phyloP scores from a whole-genome alignment of 2,797 vertebrate species.

The Pitangus sulphuratus region DNA sequence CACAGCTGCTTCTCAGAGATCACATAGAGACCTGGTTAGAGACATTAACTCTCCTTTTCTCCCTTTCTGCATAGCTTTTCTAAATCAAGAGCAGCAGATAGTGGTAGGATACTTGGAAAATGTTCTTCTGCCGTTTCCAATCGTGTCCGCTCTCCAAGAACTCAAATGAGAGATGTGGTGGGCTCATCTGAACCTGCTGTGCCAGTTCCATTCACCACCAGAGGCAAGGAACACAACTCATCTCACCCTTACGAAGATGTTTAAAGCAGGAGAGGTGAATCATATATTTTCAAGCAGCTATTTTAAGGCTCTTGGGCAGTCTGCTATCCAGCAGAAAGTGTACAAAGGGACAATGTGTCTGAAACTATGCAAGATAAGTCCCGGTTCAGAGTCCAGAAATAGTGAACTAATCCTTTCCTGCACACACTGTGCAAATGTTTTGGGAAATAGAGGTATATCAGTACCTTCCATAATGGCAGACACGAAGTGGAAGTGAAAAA shows the following conservation, averaged over 20 bases:
- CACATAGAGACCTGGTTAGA: not conserved
- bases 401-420: not conserved
- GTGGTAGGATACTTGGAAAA: not conserved
- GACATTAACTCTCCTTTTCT: not conserved
- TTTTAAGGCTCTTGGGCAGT: not conserved
- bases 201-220: not conserved
- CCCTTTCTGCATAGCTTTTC: not conserved
- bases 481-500: not conserved
- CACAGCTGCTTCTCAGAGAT: not conserved
- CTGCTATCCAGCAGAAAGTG: not conserved
- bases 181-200: not conserved
- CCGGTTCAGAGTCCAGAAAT: not conserved
- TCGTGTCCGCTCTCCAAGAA: fast-evolving
- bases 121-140: not conserved
- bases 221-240: not conserved
- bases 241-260: not conserved
- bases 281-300: not conserved
- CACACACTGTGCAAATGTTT: not conserved
- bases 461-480: not conserved
- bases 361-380: not conserved
- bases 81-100: not conserved
- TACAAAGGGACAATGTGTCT: not conserved
- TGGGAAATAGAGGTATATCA: not conserved
- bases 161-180: fast-evolving
- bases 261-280: not conserved